Evolutionary conservation across 2,888 invertebrate genomes (phyloP).

Genomic region (Chymomyza procnemis): DNA sequence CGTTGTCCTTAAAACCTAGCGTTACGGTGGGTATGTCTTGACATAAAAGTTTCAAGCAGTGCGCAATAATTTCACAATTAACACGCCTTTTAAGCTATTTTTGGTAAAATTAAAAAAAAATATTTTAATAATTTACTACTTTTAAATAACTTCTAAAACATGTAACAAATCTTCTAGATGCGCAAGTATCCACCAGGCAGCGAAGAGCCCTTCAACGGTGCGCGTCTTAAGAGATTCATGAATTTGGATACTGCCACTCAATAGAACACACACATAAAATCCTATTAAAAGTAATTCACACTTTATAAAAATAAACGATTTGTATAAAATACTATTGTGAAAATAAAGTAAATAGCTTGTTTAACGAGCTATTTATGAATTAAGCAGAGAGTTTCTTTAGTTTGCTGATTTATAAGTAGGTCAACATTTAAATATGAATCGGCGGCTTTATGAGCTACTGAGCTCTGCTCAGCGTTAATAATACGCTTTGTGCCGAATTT

Average conservation of each 20-base stretch:
- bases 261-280: neutral
- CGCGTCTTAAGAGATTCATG: slow-evolving; percentile 80
- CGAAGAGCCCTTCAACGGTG: slow-evolving; percentile 81
- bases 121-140: too few species aligned
- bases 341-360: neutral
- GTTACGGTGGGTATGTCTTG: neutral
- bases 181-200: slow-evolving; percentile 84
- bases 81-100: slow-evolving; percentile 1
- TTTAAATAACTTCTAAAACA: slow-evolving; percentile 17
- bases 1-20: neutral
- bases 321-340: neutral
- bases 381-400: neutral
- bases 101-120: too few species aligned
- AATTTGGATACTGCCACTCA: slow-evolving; percentile 78
- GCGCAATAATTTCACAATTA: neutral
- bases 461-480: neutral
- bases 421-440: neutral
- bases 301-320: neutral
- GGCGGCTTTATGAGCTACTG: neutral
- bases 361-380: neutral
- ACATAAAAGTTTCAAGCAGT: neutral
- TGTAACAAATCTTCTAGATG: slow-evolving; percentile 80
- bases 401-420: neutral
- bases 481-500: too few species aligned
- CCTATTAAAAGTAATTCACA: neutral